A percentile compares a stretch with the other conserved stretches of the same genome.
phyloP scores from a whole-genome alignment of 2,888 invertebrate genomes.

The Euplagia quadripunctaria region DNA sequence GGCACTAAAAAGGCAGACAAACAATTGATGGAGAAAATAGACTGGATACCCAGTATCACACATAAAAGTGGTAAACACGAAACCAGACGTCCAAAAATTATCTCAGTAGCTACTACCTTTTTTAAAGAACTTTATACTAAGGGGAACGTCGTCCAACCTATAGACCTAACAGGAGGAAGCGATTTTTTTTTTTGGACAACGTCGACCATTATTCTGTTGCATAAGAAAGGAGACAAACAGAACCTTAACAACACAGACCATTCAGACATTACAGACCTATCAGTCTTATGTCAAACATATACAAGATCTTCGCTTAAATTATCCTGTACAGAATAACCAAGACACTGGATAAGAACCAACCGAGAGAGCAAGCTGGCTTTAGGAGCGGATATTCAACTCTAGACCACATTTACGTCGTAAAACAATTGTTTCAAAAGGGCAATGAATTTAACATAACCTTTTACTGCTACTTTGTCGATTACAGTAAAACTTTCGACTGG shows the following conservation, averaged over 20 bases:
- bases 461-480: conserved; percentile 1
- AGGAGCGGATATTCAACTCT: not conserved
- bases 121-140: not conserved
- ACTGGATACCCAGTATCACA: not conserved
- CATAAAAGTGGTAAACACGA: not conserved
- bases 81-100: not conserved
- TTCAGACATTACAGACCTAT: not conserved
- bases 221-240: not conserved
- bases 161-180: too few relatives aligned
- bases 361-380: conserved; percentile 4
- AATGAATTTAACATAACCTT: conserved; percentile 6
- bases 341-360: not conserved
- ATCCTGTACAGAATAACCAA: not conserved
- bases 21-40: not conserved
- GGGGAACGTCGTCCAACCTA: too few relatives aligned
- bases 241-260: not conserved
- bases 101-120: not conserved
- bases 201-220: not conserved
- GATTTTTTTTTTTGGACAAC: too few relatives aligned
- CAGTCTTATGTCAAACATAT: not conserved
- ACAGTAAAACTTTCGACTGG: not conserved
- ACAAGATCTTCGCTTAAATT: not conserved
- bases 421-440: not conserved
- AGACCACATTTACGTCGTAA: too few relatives aligned
- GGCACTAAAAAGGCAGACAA: not conserved